These are phyloP conservation scores for Limanda limanda DNA, from an alignment of 2,113 vertebrate genomes.

Conservation along the genomic window DNA sequence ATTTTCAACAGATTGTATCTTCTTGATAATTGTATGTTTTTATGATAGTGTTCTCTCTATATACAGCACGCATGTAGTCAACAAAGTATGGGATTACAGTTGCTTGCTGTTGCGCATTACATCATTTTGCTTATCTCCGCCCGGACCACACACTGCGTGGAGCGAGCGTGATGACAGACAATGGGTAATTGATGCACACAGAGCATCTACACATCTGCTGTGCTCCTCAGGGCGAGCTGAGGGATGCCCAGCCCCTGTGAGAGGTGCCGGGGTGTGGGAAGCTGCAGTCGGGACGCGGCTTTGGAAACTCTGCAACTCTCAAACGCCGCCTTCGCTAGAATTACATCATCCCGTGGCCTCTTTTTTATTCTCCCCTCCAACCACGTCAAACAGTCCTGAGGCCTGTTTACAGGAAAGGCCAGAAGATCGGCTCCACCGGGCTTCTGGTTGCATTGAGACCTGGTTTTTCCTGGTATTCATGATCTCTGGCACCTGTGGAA, in stretches of 20 bases:
- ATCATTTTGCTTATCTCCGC: conserved; percentile 60
- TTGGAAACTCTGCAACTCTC: conserved; percentile 70
- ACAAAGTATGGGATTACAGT: conserved; percentile 36
- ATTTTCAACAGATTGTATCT: neutral
- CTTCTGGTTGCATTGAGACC: conserved; percentile 39
- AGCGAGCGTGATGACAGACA: conserved; percentile 65
- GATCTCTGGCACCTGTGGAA: conserved; percentile 33
- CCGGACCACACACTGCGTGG: conserved; percentile 66
- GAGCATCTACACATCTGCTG: conserved; percentile 75
- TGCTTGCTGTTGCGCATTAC: conserved; percentile 38
- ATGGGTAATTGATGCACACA: conserved; percentile 71
- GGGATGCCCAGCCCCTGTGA: conserved; percentile 64
- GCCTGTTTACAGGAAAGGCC: conserved; percentile 51
- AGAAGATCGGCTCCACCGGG: conserved; percentile 34
- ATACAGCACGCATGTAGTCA: conserved; percentile 8
- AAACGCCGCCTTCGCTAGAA: conserved; percentile 64
- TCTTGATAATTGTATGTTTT: conserved; percentile 2
- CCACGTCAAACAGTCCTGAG: conserved; percentile 66
- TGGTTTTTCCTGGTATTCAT: conserved; percentile 10
- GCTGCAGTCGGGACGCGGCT: conserved; percentile 55
- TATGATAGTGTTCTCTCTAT: conserved; percentile 17
- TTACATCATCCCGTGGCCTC: conserved; percentile 72
- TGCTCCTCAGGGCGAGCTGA: conserved; percentile 65
- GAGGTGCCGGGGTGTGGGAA: conserved; percentile 68
- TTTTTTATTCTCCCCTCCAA: conserved; percentile 38